Conservation (phyloP, 64 coral and sea anemone species). For the Pocillopora damicornis region DNA sequence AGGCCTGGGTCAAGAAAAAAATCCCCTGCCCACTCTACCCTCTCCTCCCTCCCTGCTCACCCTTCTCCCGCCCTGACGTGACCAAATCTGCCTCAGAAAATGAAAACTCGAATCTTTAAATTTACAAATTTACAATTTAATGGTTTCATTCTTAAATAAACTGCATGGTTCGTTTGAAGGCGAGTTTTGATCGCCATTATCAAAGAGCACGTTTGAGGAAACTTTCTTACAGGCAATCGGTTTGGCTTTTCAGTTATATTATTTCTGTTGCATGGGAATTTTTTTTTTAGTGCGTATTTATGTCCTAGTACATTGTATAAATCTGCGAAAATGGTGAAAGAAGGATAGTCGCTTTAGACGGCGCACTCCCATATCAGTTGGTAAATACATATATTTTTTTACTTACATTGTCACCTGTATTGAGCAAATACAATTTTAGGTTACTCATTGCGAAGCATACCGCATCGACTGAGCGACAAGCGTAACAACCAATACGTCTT, state of each 20-base stretch:
- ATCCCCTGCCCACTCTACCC: too few relatives aligned
- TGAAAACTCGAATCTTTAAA: too few relatives aligned
- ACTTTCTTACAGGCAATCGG: not conserved
- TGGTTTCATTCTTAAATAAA: not conserved
- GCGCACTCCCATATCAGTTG: not conserved
- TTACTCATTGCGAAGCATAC: not conserved
- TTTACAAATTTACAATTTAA: too few relatives aligned
- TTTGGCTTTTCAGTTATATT: not conserved
- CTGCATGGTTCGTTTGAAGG: not conserved
- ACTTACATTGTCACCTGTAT: not conserved
- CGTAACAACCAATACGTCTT: not conserved
- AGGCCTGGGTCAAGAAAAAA: too few relatives aligned
- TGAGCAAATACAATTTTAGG: not conserved
- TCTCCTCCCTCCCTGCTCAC: too few relatives aligned
- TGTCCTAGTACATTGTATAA: not conserved
- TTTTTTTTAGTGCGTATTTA: not conserved
- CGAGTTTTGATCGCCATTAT: not conserved
- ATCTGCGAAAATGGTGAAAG: not conserved
- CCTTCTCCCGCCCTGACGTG: too few relatives aligned
- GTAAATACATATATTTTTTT: not conserved
- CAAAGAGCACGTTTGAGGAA: not conserved
- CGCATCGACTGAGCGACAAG: not conserved
- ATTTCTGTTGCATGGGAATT: not conserved
- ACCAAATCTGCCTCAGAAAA: too few relatives aligned
- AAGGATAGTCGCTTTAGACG: not conserved